These are phyloP conservation scores for Archips xylosteana DNA, from an alignment of 2,888 invertebrate genomes.

Conservation along the genomic window DNA sequence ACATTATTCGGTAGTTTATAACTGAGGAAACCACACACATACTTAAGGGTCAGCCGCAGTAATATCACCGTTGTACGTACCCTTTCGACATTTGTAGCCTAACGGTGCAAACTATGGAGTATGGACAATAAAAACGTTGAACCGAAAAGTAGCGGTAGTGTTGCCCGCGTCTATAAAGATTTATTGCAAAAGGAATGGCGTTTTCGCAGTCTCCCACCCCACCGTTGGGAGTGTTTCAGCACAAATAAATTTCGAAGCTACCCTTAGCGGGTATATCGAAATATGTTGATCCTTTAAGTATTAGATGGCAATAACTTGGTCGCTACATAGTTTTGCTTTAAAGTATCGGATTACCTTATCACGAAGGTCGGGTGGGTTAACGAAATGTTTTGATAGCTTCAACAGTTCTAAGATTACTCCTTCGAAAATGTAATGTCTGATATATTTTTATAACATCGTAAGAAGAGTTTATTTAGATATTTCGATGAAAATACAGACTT, in stretches of 20 bases:
- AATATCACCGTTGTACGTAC: conserved; percentile 27
- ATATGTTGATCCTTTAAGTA: conserved; percentile 70
- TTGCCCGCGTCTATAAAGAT: conserved; percentile 64
- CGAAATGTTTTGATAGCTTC: conserved; percentile 22
- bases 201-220: conserved; percentile 66
- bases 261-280: conserved; percentile 67
- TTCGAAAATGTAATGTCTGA: not conserved
- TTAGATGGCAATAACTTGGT: conserved; percentile 57
- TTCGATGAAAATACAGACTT: not conserved
- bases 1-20: not conserved
- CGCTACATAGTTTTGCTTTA: conserved; percentile 9
- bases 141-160: conserved; percentile 39
- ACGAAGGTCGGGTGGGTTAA: conserved; percentile 11
- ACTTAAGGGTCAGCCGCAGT: conserved; percentile 26
- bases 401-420: conserved; percentile 2
- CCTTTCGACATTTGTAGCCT: conserved; percentile 39
- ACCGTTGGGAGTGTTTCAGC: conserved; percentile 67
- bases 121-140: conserved; percentile 67
- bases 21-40: conserved; percentile 8
- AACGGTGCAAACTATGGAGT: conserved; percentile 58
- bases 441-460: not conserved
- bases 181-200: conserved; percentile 72
- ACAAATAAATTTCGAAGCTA: conserved; percentile 74
- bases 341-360: conserved; percentile 32
- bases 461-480: not conserved